phyloP scores from a whole-genome alignment of 2,113 vertebrate species.

The Campylomormyrus numenius region DNA sequence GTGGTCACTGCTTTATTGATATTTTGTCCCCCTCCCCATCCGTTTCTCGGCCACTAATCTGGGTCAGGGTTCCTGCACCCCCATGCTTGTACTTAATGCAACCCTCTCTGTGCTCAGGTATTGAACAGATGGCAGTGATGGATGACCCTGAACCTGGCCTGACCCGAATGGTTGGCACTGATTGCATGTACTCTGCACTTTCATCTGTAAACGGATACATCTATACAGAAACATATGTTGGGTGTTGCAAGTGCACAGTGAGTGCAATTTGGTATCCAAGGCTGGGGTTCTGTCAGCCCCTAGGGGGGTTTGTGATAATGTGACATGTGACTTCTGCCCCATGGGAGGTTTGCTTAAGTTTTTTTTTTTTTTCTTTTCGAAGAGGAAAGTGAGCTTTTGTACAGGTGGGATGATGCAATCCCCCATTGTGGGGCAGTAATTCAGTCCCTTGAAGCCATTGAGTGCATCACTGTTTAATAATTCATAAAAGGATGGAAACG shows the following conservation, averaged over 20 bases:
- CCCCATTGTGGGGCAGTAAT: slow-evolving; percentile 2
- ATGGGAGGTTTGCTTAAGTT: neutral
- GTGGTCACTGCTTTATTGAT: neutral
- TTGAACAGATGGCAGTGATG: neutral
- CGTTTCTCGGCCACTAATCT: neutral
- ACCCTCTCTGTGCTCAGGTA: neutral
- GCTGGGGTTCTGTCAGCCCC: neutral
- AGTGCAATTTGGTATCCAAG: neutral
- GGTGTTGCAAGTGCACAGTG: neutral
- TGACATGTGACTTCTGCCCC: neutral
- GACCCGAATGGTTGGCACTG: neutral
- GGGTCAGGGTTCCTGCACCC: neutral
- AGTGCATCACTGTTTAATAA: slow-evolving; percentile 45
- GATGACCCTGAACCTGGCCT: neutral
- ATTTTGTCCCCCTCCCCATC: neutral
- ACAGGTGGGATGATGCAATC: slow-evolving; percentile 42
- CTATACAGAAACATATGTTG: neutral
- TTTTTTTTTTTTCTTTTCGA: neutral
- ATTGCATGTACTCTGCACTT: neutral
- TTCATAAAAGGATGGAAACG: slow-evolving; percentile 48
- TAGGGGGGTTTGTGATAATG: neutral
- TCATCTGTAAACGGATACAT: neutral
- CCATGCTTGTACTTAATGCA: neutral
- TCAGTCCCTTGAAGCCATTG: neutral
- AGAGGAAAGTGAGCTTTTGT: neutral